A percentile compares a stretch with the other conserved stretches of the same genome.
These are phyloP conservation scores for Nasonia longicornis DNA, from an alignment of 1,140 invertebrate genomes.

Conservation along the genomic window DNA sequence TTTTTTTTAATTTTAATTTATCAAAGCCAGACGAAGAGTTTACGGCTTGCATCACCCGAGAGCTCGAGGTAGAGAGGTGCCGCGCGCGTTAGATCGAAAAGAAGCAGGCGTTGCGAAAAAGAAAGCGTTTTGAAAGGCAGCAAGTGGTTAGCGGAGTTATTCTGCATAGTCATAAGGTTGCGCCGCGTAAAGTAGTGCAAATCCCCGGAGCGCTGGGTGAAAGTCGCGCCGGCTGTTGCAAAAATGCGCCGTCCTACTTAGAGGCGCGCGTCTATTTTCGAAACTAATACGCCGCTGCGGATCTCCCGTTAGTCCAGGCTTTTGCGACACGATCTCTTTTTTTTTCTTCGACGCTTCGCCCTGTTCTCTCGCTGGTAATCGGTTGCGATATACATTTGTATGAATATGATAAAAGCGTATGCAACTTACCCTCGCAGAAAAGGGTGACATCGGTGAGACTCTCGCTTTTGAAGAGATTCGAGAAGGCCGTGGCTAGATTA, in stretches of 20 bases:
- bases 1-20: too few relatives aligned
- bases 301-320: neutral
- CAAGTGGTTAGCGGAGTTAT: neutral
- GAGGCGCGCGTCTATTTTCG: constrained; percentile 18
- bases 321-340: neutral
- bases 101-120: neutral
- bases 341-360: too few relatives aligned
- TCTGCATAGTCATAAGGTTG: constrained; percentile 7
- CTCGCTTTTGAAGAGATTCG: constrained; percentile 90
- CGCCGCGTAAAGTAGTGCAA: constrained; percentile 28
- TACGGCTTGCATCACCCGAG: neutral
- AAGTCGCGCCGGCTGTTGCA: constrained; percentile 31
- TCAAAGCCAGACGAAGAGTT: neutral
- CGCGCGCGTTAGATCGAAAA: neutral
- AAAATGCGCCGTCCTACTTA: constrained; percentile 38
- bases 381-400: neutral
- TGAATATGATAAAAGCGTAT: neutral
- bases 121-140: constrained; percentile 11
- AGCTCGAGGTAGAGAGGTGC: neutral
- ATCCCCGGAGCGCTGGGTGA: constrained; percentile 7
- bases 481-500: constrained; percentile 88
- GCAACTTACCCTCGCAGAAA: constrained; percentile 86
- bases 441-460: constrained; percentile 89
- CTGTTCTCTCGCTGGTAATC: too few relatives aligned
- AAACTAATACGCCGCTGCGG: neutral